Evolutionary conservation across 2,113 vertebrate species (phyloP).

Genomic region (Dipodomys ordii): DNA sequence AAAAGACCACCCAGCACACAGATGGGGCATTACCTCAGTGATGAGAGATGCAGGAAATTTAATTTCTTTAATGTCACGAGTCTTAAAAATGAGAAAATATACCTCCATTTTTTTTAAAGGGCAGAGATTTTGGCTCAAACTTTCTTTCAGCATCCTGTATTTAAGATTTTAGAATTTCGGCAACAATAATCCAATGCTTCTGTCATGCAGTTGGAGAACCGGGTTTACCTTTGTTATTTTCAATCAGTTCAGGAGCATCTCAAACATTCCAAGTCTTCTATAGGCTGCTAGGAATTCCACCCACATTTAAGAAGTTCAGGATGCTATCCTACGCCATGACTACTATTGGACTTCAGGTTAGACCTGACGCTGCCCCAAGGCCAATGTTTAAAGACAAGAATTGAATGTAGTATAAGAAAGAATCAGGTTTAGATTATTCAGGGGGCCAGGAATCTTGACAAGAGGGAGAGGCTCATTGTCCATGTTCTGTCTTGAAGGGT

Average conservation of each 20-base stretch:
- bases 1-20: neutral
- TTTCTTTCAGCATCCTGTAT: neutral
- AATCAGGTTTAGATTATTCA: neutral
- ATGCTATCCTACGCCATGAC: neutral
- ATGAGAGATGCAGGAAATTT: neutral
- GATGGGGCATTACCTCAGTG: neutral
- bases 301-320: neutral
- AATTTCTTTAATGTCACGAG: neutral
- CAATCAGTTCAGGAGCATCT: neutral
- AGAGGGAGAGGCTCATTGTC: neutral
- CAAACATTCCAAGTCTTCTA: neutral
- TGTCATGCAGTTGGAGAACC: too few relatives aligned
- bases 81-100: slow-evolving; percentile 15
- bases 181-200: neutral
- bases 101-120: neutral
- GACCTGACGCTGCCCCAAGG: neutral
- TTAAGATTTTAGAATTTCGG: slow-evolving; percentile 36
- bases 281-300: neutral
- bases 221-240: too few relatives aligned
- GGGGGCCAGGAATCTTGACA: too few relatives aligned
- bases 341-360: neutral
- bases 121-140: neutral
- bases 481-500: neutral
- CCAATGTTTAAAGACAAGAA: neutral
- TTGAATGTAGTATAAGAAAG: neutral